A percentile compares a stretch with the other conserved stretches of the same genome.
Evolutionary conservation across 2,797 vertebrate species (phyloP).

Genomic region (Urophycis tenuis): DNA sequence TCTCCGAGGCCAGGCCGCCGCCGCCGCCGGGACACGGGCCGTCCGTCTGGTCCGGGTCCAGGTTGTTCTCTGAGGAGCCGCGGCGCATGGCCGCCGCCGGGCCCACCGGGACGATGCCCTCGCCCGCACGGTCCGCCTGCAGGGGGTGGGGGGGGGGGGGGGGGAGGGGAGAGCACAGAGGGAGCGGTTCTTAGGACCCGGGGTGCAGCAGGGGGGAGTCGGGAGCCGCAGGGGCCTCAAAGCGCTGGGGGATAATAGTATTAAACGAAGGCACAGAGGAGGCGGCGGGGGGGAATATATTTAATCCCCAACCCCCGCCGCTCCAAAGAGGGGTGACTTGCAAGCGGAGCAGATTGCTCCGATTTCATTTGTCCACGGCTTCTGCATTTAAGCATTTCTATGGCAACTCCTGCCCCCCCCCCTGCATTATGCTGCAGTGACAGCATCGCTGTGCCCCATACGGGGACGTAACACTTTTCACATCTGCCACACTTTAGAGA

Average conservation of each 20-base stretch:
- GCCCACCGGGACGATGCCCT: slow-evolving; percentile 77
- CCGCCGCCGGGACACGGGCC: slow-evolving; percentile 32
- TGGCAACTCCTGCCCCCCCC: background rate
- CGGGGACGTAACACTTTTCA: slow-evolving; percentile 24
- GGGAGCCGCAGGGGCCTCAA: background rate
- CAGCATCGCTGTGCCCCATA: slow-evolving; percentile 41
- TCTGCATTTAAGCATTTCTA: slow-evolving; percentile 9
- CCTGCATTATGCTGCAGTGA: background rate
- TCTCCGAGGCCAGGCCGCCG: slow-evolving; percentile 64
- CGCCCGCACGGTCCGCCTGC: slow-evolving; percentile 78
- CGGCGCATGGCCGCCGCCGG: slow-evolving; percentile 74
- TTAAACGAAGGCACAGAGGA: background rate
- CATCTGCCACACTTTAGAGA: slow-evolving; percentile 42
- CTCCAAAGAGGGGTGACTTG: background rate
- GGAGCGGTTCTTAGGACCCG: no score
- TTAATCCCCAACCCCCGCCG: background rate
- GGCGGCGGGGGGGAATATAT: background rate
- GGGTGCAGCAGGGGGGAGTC: background rate
- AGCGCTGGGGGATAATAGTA: background rate
- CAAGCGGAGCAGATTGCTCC: background rate
- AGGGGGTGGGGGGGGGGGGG: slow-evolving; percentile 1
- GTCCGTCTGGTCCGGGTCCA: slow-evolving; percentile 79
- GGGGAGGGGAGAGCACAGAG: no score
- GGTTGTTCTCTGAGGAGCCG: slow-evolving; percentile 87
- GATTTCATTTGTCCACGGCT: background rate